Conservation (phyloP, 2,113 vertebrate genomes). For the Pungitius pungitius region DNA sequence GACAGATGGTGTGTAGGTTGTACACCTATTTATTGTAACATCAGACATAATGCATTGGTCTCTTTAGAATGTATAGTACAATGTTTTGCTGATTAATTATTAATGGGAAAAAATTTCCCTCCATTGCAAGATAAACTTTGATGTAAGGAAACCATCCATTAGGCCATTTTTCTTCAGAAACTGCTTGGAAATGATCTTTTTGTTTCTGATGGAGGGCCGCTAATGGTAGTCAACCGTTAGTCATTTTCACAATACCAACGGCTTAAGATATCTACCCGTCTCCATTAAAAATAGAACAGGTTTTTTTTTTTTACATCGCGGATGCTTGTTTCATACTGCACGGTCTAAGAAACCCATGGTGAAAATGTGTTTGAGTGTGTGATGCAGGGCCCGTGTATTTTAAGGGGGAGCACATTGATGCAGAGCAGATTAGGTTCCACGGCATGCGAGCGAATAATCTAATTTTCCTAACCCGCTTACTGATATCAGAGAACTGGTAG, state of each 20-base stretch:
- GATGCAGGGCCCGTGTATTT: conserved; percentile 24
- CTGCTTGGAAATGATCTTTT: no score
- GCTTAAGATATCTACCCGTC: not conserved
- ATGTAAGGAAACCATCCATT: not conserved
- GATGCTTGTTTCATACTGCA: conserved; percentile 24
- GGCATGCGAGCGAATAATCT: conserved; percentile 68
- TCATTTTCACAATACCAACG: conserved; percentile 11
- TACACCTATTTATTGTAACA: not conserved
- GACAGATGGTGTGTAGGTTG: not conserved
- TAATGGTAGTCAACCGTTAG: conserved; percentile 8
- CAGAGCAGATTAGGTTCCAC: conserved; percentile 67
- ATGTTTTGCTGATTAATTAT: conserved; percentile 1
- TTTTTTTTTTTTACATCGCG: conserved; percentile 16
- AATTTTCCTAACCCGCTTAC: conserved; percentile 74
- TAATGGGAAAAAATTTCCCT: conserved; percentile 7
- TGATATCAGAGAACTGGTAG: conserved; percentile 59
- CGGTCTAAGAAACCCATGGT: conserved; percentile 7
- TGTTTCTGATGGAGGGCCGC: not conserved
- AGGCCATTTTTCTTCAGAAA: not conserved
- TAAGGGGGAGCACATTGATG: conserved; percentile 50
- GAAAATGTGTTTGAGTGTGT: conserved; percentile 13
- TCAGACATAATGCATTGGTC: not conserved
- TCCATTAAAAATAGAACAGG: conserved; percentile 21
- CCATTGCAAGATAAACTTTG: not conserved
- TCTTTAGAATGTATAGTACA: not conserved